Conservation (phyloP, 2,888 invertebrate species). For the Ernsta delagoae region DNA sequence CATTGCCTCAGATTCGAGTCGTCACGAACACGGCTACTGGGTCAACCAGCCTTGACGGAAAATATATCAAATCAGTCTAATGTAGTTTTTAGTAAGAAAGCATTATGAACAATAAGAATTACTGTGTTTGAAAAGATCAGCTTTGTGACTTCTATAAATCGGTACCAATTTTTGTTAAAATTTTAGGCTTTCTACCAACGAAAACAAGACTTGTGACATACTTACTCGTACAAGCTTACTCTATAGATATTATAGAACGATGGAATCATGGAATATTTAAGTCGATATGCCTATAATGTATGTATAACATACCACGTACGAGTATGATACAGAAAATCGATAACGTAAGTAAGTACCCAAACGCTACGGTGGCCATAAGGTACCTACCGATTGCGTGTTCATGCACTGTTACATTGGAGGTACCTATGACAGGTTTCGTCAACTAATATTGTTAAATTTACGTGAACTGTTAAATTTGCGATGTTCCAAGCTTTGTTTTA, state of each 20-base stretch:
- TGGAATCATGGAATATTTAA: background rate
- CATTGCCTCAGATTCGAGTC: slow-evolving; percentile 58
- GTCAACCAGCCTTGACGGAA: slow-evolving; percentile 63
- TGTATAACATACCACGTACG: too few relatives aligned
- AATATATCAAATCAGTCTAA: slow-evolving; percentile 18
- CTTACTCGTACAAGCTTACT: too few relatives aligned
- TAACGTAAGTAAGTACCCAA: slow-evolving; percentile 41
- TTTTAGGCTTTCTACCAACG: too few relatives aligned
- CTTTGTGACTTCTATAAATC: too few relatives aligned
- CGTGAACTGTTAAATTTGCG: slow-evolving; percentile 60
- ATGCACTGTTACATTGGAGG: slow-evolving; percentile 50
- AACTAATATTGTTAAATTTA: slow-evolving; percentile 56
- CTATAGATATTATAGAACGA: too few relatives aligned
- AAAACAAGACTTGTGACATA: too few relatives aligned
- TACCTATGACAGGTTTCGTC: slow-evolving; percentile 45
- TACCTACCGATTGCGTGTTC: slow-evolving; percentile 55
- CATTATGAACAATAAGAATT: too few relatives aligned
- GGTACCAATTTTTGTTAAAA: too few relatives aligned
- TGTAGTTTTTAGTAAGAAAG: background rate
- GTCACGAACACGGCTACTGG: slow-evolving; percentile 75
- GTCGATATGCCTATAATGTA: slow-evolving; percentile 12
- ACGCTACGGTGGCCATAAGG: slow-evolving; percentile 45
- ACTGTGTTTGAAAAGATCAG: too few relatives aligned
- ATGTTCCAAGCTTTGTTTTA: slow-evolving; percentile 41
- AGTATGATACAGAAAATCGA: slow-evolving; percentile 44